Base-by-base conservation (phyloP, 53 echinoderm and acorn worm genomes). In the Holothuria leucospilota region DNA sequence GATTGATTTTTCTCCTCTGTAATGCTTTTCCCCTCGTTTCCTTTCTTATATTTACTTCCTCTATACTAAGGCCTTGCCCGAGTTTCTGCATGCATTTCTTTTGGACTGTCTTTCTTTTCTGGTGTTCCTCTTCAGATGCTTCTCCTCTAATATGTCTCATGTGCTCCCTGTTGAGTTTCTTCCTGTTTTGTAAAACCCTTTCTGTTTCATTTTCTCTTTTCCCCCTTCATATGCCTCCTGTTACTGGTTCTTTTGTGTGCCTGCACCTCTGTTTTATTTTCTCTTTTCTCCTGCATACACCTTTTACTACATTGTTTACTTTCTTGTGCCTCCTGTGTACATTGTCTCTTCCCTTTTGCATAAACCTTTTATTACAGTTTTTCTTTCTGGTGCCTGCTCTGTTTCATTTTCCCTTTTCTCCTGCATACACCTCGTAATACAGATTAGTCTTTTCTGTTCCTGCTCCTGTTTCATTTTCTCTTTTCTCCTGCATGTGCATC, bases 1-100 rank as follows among this genome's bases (percentile, higher is more conserved):
- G 28, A 40, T 72, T 72, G 15, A 41, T 34, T 39, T 39, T 72
- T 72, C 42, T 72, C 73, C 73, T 72, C 42, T 39, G 16, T 20
- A n/a, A 8, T 40, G 23, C 42, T 41, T 72, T 46, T 40, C 41
- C 18, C 21, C 18, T 41, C 8, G 29, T 41, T 39, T 72, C 41
- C n/a, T 20, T 15, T 42, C 39, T 73, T 1, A 38, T 20, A 30
- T 0, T 21, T 20, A 23, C 39, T 73, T 39, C 39, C 20, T 39
- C 23, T 23, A 24, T 16, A 42, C 8, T 41, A 2, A 38, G 34
- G 23, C 23, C 5, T 41, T 73, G 23, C 10, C 73, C 46, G 39
- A 40, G 39, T 23, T 16, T 39, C 27, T 73, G 38, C 73, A 73
- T 73, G 18, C 42, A 38, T 73, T 73, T 23, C 39, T 21, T 73